Evolutionary conservation across 2,113 vertebrate genomes (phyloP), one percentile per base, ranked within the genome.

Genomic region (Paramormyrops kingsleyae): DNA sequence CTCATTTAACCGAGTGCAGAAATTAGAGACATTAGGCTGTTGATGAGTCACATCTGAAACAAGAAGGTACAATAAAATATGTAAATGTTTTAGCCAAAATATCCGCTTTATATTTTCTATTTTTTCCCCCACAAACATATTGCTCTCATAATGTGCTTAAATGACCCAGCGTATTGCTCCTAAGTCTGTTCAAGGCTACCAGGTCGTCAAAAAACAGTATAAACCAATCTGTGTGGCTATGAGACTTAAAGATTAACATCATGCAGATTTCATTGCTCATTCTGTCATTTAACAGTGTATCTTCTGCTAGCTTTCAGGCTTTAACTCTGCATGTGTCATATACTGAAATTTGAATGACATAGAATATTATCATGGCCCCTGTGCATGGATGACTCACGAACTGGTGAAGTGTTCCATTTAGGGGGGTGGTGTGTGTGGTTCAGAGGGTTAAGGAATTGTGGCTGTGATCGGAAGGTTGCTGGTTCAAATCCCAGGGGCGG

Each of bases 1-100:
- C 89, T 92, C 93, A 93, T 94, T 95, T 95, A 94, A 90, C 89
- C 0, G 91, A 95, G 90, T 92, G 88, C 89, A 62, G 66, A 88
- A 84, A 90, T 83, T 83, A 88, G 90, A 56, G 89, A 15, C 87
- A 90, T 89, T 89, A 80, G 88, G 70, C 74, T 39, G 17, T 47
- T 19, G 88, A 27, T 88, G 46, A 89, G 66, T 50, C 88, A 53
- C 66, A 12, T 74, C 31, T 31, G 27, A 10, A 52, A 39, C 27
- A n/a, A 7, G 70, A 39, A 77, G 47, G 19, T 24, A 80, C 66
- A 77, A 89, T 77, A 35, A 50, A 89, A 80, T 80, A 77, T 80
- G 88, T 21, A 88, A 31, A 88, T 88, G 31, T 27, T 44, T 53
- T n/a, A 66, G 53, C 24, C 21, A 80, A 89, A 89, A 52, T 27